Base-by-base conservation (phyloP, 2,888 invertebrate species). In the Drosophila meridionalis region DNA sequence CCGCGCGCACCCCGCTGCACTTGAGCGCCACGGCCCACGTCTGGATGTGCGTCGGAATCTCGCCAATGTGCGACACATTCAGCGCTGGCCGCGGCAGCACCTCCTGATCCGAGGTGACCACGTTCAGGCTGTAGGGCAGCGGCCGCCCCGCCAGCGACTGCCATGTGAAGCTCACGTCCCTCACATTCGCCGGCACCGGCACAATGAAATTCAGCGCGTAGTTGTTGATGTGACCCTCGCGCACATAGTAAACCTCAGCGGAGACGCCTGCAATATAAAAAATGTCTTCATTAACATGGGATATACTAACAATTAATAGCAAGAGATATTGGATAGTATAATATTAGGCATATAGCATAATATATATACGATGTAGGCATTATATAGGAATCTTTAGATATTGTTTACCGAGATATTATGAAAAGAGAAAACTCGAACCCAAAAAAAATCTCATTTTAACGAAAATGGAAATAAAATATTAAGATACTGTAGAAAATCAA, bases 161-260 rank as follows among this genome's bases (percentile, higher is more conserved):
- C 98, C 98, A 99, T 12, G 97, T 97, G 93, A 98, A 98, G 92
- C 97, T 96, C 56, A 98, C 95, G 87, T 96, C 96, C 80, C 96
- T 95, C 81, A 98, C 96, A 89, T 97, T 96, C 4, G 97, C 96
- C 26, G 97, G 97, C 76, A 98, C 97, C 0, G 97, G 97, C 57
- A 98, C 96, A 78, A 96, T 95, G 93, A 98, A 99, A 93, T 97
- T 96, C 77, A 98, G 94, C 6, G 98, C 98, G 92, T 98, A 98
- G 91, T 96, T 96, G 94, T 98, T 98, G 92, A 98, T 95, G 91
- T 96, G 96, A 3, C 98, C 98, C 89, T 98, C 97, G 68, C 97
- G 94, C 47, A 98, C 98, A 93, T 98, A 98, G 94, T 96, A 98
- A 80, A 98, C 94, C 93, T 98, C 97, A 9, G 97, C 97, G 61